A percentile compares a stretch with the other conserved stretches of the same genome.
Evolutionary conservation across 30 jellyfish, hydroid and myxozoan genomes (phyloP).

Genomic region (Aurelia sp.): DNA sequence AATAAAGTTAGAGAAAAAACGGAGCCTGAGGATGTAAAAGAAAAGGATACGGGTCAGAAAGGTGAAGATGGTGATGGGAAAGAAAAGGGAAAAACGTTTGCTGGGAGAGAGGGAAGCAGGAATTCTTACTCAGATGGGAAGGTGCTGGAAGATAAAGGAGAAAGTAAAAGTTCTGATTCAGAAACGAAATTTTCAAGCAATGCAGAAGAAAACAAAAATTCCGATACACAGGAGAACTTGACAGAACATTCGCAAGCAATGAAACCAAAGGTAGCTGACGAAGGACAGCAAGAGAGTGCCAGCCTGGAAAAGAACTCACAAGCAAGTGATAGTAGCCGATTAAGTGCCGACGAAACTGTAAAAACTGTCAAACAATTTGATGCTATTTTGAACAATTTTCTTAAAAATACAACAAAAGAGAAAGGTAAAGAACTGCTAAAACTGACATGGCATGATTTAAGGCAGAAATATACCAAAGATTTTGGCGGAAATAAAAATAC

Average conservation of each 20-base stretch:
- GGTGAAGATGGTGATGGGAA: background rate
- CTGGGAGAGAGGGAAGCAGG: no score
- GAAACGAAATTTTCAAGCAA: no score
- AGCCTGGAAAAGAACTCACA: no score
- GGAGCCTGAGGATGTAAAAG: background rate
- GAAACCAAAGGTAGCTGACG: background rate
- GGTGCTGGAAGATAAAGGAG: no score
- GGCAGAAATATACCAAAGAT: constrained; percentile 12
- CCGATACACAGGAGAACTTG: background rate
- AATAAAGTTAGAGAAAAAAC: background rate
- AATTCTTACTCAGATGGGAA: no score
- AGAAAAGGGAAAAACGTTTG: background rate
- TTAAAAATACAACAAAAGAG: constrained; percentile 26
- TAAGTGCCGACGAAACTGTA: no score
- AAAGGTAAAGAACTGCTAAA: constrained; percentile 33
- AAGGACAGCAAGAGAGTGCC: background rate
- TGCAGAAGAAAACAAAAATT: background rate
- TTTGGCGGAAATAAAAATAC: background rate
- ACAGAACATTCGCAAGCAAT: background rate
- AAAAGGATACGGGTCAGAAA: background rate
- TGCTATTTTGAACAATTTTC: constrained; percentile 4
- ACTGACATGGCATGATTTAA: constrained; percentile 71
- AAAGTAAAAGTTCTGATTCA: no score
- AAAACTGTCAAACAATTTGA: constrained; percentile 33
- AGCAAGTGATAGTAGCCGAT: no score